A percentile compares a stretch with the other conserved stretches of the same genome.
phyloP scores from a whole-genome alignment of 1,140 invertebrate genomes.

The Harpegnathos saltator region DNA sequence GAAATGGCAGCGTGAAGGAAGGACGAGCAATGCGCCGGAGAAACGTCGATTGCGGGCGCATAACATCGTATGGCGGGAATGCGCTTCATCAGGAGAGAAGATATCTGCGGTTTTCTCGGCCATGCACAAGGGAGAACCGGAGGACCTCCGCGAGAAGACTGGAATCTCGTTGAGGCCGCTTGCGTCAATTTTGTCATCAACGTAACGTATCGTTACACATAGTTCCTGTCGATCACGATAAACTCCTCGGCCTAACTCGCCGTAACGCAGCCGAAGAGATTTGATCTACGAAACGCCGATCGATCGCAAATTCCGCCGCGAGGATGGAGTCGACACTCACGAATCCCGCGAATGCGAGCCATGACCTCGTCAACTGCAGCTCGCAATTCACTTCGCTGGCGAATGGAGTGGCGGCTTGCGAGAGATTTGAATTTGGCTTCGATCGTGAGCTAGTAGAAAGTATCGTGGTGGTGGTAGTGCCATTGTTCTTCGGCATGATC shows the following conservation, averaged over 20 bases:
- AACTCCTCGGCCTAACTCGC: not conserved
- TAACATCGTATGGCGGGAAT: not conserved
- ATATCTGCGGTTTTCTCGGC: not conserved
- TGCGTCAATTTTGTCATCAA: not conserved
- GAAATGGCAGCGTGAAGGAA: not conserved
- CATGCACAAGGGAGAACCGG: too few relatives aligned
- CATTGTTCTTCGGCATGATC: conserved; percentile 95
- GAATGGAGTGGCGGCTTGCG: conserved; percentile 11
- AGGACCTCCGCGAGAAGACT: not conserved
- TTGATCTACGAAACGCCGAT: too few relatives aligned
- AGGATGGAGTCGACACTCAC: conserved; percentile 5
- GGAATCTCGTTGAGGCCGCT: not conserved
- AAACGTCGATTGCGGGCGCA: not conserved
- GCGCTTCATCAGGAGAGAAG: not conserved
- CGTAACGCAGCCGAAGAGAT: not conserved
- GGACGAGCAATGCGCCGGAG: not conserved
- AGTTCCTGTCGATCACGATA: not conserved
- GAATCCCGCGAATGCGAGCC: conserved; percentile 4
- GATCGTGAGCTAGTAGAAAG: conserved; percentile 85
- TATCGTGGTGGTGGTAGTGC: conserved; percentile 91
- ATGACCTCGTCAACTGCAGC: conserved; percentile 19
- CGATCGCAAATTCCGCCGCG: too few relatives aligned
- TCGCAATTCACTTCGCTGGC: not conserved
- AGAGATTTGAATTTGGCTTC: conserved; percentile 43
- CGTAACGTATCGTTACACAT: not conserved